Evolutionary conservation across 2,888 invertebrate species (phyloP), one percentile per base, ranked within the genome.

Genomic region (Micoletzkya japonica): DNA sequence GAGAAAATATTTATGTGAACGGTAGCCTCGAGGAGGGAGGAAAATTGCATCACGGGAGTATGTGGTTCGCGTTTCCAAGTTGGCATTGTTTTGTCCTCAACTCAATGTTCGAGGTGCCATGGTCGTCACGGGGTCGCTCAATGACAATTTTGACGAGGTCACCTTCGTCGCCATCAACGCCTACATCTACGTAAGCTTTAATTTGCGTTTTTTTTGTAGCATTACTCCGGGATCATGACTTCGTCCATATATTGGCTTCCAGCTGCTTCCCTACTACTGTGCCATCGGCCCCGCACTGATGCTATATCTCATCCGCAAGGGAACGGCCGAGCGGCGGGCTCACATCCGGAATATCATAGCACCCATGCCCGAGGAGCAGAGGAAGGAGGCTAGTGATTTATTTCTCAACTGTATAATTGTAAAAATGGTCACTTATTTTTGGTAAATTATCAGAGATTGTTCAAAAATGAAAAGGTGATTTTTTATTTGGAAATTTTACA

Each of bases 191-290:
- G 63, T 63, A 36, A 50, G 63, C n/a, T n/a, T n/a, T n/a, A n/a
- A n/a, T n/a, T n/a, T n/a, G n/a, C n/a, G n/a, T n/a, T n/a, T n/a
- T n/a, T n/a, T n/a, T n/a, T n/a, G n/a, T 1, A 2, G 24, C 24
- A 24, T 28, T 4, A 28, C 30, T 32, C 30, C 6, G 20, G n/a
- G n/a, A n/a, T n/a, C n/a, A n/a, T n/a, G n/a, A 52, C 6, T 52
- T 52, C 10, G n/a, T 2, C 26, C 17, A 63, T 20, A 44, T 14
- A 44, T 14, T 14, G 20, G n/a, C 10, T 63, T 63, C 2, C 24
- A 66, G 66, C 37, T 66, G 20, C 52, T 66, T 36, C 57, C 58
- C 30, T 58, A 44, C 58, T 68, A 68, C 49, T 58, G 57, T n/a
- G 39, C 58, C 3, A 68, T 68, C 24, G 39, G 68, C 2, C 68